Percentiles rank a stretch among this genome's conserved stretches.
Conservation (phyloP, 2,888 invertebrate genomes). For the Cryptocephalus primarius region DNA sequence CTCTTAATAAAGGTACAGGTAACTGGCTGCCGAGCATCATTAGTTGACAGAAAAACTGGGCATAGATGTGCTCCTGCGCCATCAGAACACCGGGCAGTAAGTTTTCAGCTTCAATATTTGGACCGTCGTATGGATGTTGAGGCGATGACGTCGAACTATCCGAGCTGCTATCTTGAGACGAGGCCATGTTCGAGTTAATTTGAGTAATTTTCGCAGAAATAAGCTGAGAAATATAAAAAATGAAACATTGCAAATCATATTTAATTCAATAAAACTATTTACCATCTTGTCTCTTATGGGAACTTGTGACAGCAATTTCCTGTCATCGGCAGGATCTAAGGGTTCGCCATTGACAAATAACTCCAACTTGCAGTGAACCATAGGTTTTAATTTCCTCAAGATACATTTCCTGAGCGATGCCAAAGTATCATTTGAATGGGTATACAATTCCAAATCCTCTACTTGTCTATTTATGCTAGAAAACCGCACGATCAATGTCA, state of each 20-base stretch:
- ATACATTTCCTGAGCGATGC: conserved; percentile 73
- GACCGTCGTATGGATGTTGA: conserved; percentile 71
- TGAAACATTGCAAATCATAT: not conserved
- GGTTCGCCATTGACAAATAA: conserved; percentile 82
- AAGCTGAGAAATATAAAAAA: conserved; percentile 37
- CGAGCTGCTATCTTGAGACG: conserved; percentile 85
- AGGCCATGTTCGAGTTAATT: conserved; percentile 57
- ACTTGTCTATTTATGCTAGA: conserved; percentile 77
- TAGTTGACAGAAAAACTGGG: conserved; percentile 73
- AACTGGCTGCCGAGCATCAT: conserved; percentile 70
- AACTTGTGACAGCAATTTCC: conserved; percentile 76
- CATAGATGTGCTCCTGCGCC: conserved; percentile 67
- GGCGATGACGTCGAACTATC: conserved; percentile 92
- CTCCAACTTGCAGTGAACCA: conserved; percentile 77
- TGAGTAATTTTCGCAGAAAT: conserved; percentile 70
- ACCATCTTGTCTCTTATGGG: conserved; percentile 83
- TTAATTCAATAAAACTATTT: conserved; percentile 24
- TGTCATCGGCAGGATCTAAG: conserved; percentile 77
- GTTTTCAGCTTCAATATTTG: conserved; percentile 75
- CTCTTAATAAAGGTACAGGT: conserved; percentile 68
- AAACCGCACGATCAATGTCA: conserved; percentile 68
- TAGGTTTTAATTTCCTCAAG: conserved; percentile 51
- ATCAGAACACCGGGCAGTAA: conserved; percentile 85
- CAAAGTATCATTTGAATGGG: conserved; percentile 90
- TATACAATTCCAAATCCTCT: conserved; percentile 85